These are phyloP conservation scores for Drosophila ustulata DNA, from an alignment of 2,888 invertebrate genomes.

Conservation along the genomic window DNA sequence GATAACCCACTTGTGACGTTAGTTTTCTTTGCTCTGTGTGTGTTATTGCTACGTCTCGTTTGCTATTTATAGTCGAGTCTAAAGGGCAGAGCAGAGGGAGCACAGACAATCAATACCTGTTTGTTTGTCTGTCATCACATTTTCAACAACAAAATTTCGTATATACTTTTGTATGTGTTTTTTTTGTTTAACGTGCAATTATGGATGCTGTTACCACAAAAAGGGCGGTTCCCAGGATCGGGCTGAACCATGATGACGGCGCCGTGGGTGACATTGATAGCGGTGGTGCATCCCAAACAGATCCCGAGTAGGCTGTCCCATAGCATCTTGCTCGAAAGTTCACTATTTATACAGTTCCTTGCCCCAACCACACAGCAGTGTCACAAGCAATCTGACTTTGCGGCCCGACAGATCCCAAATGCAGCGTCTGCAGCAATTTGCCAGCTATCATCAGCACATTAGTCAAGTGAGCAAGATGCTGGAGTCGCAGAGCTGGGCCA, in stretches of 20 bases:
- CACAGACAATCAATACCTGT: background rate
- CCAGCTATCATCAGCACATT: background rate
- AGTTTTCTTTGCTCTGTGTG: constrained; percentile 20
- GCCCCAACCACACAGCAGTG: background rate
- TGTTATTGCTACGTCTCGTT: constrained; percentile 18
- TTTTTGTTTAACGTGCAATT: background rate
- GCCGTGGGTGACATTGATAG: background rate
- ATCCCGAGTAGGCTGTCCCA: background rate
- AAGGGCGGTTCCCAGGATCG: background rate
- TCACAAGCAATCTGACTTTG: constrained; percentile 11
- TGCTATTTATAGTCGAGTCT: constrained; percentile 32
- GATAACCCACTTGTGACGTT: constrained; percentile 49
- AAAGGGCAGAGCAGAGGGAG: constrained; percentile 16
- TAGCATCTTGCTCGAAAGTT: too few relatives aligned
- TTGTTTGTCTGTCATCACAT: background rate
- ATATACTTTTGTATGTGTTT: background rate
- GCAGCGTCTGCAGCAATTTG: background rate
- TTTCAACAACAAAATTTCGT: constrained; percentile 7
- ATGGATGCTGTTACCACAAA: background rate
- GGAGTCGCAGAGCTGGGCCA: constrained; percentile 10
- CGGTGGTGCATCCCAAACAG: background rate
- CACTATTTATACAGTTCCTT: too few relatives aligned
- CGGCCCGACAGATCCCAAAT: background rate
- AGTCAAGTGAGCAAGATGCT: constrained; percentile 7
- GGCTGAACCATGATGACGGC: background rate